Percentiles rank a stretch among this genome's conserved stretches.
Evolutionary conservation across 1,140 invertebrate species (phyloP).

Genomic region (Chelonus insularis): DNA sequence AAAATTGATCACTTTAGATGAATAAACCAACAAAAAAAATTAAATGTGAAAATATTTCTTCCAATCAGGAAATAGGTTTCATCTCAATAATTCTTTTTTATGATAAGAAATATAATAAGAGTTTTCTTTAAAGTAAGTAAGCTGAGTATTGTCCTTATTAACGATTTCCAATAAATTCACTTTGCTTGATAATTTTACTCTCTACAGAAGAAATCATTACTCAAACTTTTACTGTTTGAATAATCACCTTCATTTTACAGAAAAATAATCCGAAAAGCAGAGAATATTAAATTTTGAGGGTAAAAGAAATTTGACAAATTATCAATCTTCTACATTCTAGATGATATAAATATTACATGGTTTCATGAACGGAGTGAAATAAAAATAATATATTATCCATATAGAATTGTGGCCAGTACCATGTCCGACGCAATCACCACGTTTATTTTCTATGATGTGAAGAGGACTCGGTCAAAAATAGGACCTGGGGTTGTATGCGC

Average conservation of each 20-base stretch:
- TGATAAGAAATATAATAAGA: too few relatives aligned
- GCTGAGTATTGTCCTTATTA: too few relatives aligned
- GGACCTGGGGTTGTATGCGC: neutral
- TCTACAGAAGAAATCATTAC: too few relatives aligned
- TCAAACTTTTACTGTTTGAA: too few relatives aligned
- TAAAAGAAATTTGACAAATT: slow-evolving; percentile 18
- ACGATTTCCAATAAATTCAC: too few relatives aligned
- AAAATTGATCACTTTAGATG: too few relatives aligned
- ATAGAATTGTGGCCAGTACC: slow-evolving; percentile 25
- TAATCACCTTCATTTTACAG: neutral
- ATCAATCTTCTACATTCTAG: slow-evolving; percentile 3
- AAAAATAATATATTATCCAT: slow-evolving; percentile 24
- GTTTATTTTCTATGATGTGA: slow-evolving; percentile 35
- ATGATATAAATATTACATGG: slow-evolving; percentile 21
- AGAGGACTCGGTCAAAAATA: slow-evolving; percentile 13
- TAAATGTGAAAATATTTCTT: too few relatives aligned
- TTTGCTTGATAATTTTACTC: too few relatives aligned
- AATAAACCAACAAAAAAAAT: too few relatives aligned
- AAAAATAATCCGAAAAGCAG: neutral
- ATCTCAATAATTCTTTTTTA: too few relatives aligned
- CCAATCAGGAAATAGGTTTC: too few relatives aligned
- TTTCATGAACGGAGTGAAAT: slow-evolving; percentile 6
- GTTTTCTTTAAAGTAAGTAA: too few relatives aligned
- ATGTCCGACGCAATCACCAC: slow-evolving; percentile 41
- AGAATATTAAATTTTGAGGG: neutral